These are phyloP conservation scores for Ecliptopera silaceata DNA, from an alignment of 2,888 invertebrate genomes.

Conservation along the genomic window DNA sequence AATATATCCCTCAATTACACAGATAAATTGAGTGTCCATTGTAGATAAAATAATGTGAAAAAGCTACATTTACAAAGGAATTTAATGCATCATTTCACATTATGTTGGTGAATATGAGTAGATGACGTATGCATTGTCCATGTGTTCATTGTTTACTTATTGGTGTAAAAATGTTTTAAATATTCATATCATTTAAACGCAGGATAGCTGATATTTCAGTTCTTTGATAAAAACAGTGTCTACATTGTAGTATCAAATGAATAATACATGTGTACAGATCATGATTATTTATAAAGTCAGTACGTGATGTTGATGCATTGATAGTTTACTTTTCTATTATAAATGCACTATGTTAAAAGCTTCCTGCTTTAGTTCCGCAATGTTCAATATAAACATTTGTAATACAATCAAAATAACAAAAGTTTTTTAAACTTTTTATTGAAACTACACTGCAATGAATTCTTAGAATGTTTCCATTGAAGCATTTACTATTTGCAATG, in stretches of 20 bases:
- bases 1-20: too few relatives aligned
- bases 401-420: background rate
- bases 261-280: constrained; percentile 24
- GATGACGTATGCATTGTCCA: too few relatives aligned
- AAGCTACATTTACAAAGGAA: too few relatives aligned
- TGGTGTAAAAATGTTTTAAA: background rate
- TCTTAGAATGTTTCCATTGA: background rate
- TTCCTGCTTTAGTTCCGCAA: constrained; percentile 19
- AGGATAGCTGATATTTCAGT: background rate
- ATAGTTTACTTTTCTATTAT: constrained; percentile 21
- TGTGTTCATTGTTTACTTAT: too few relatives aligned
- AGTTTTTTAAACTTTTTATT: background rate
- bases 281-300: constrained; percentile 25
- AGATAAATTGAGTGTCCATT: too few relatives aligned
- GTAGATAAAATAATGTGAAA: too few relatives aligned
- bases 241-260: constrained; percentile 15
- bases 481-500: background rate
- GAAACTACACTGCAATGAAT: background rate
- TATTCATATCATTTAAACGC: background rate
- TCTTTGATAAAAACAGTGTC: background rate
- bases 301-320: constrained; percentile 24
- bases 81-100: too few relatives aligned
- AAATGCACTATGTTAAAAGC: constrained; percentile 28
- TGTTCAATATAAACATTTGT: background rate
- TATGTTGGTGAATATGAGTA: too few relatives aligned